Evolutionary conservation across 2,797 vertebrate genomes (phyloP).

Genomic region (Cynopterus sphinx): DNA sequence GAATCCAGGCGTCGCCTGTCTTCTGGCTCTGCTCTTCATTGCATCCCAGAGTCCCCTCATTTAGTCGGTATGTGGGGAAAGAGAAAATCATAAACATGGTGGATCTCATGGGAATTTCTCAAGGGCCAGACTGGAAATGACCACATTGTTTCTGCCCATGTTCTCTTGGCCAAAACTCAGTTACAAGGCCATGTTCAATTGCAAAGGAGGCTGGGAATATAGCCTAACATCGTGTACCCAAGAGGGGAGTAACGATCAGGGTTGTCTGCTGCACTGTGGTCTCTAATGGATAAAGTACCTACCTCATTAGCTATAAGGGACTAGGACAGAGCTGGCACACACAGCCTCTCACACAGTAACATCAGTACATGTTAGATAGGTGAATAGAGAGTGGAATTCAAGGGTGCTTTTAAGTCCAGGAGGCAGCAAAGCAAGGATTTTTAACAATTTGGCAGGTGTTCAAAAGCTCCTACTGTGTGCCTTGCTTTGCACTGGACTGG

Average conservation of each 20-base stretch:
- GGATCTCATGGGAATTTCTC: background rate
- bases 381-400: background rate
- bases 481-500: background rate
- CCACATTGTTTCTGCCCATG: background rate
- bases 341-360: background rate
- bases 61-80: accelerated
- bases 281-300: background rate
- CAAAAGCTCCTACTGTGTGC: background rate
- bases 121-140: background rate
- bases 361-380: background rate
- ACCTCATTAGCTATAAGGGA: background rate
- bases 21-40: background rate
- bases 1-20: background rate
- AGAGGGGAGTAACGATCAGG: background rate
- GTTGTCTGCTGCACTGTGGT: background rate
- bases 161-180: background rate
- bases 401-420: background rate
- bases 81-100: background rate
- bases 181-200: background rate
- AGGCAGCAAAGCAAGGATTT: background rate
- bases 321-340: background rate
- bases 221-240: background rate
- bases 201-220: background rate
- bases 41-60: background rate
- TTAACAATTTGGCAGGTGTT: background rate